A percentile compares a stretch with the other conserved stretches of the same genome.
phyloP scores from a whole-genome alignment of 2,888 invertebrate species.

The Erynnis tages region DNA sequence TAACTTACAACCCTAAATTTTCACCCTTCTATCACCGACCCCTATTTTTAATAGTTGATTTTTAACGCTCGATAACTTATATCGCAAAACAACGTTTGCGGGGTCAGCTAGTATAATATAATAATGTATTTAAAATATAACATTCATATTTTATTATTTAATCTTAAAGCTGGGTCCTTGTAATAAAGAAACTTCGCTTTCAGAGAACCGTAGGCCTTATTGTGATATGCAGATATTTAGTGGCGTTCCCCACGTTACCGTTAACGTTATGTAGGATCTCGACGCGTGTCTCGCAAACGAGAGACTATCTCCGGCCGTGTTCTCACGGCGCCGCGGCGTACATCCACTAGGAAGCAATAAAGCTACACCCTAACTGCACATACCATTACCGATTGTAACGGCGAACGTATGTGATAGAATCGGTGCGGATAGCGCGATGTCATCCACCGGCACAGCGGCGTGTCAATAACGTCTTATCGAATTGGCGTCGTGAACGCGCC shows the following conservation, averaged over 20 bases:
- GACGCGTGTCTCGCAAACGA: conserved; percentile 69
- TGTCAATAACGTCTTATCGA: conserved; percentile 73
- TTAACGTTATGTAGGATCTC: conserved; percentile 33
- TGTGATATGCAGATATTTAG: conserved; percentile 26
- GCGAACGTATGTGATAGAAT: conserved; percentile 67
- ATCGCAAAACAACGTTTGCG: too few species aligned
- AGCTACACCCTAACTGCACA: conserved; percentile 77
- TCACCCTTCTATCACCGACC: too few species aligned
- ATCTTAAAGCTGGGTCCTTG: neutral
- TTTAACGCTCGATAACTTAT: too few species aligned
- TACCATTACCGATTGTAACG: conserved; percentile 77
- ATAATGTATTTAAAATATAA: too few species aligned
- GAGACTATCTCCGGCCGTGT: conserved; percentile 74
- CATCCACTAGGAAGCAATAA: conserved; percentile 75
- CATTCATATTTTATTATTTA: too few species aligned
- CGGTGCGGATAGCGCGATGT: conserved; percentile 51
- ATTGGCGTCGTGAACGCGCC: conserved; percentile 43
- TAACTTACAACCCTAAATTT: too few species aligned
- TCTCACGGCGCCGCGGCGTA: conserved; percentile 69
- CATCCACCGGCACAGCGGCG: conserved; percentile 43
- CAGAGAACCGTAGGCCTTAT: conserved; percentile 24
- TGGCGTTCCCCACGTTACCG: conserved; percentile 37
- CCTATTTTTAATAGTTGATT: too few species aligned
- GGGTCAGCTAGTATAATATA: too few species aligned
- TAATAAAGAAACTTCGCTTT: neutral